Base-by-base conservation (phyloP, 2,888 invertebrate species). In the Lycophotia porphyrea region DNA sequence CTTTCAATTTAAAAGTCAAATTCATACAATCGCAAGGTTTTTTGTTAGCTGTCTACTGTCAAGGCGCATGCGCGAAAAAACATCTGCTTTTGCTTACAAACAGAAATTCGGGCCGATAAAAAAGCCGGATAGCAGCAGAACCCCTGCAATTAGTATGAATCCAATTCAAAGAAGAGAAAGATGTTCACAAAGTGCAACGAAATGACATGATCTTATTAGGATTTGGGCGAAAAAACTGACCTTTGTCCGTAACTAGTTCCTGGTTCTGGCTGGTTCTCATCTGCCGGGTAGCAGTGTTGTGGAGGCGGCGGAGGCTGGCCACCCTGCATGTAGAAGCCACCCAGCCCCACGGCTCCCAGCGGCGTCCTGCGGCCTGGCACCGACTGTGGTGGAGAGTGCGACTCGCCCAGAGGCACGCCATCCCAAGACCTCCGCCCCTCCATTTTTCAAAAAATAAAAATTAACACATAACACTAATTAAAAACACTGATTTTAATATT, bases 271-370 rank as follows among this genome's bases (percentile, higher is more conserved):
- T 98, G 98, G 92, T 98, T 98, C 93, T 98, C 98, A 91, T 98
- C 98, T 9, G 98, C 97, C 92, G 95, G 96, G 78, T 95, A 96
- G 91, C 94, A 97, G 94, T 90, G 97, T 91, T 97, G 97, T 55
- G 96, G 97, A 82, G 95, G 94, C 47, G 93, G 94, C 88, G 95
- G 95, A 84, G 96, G 95, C 92, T 97, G 96, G 71, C 97, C 97
- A 80, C 97, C 97, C 92, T 98, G 98, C 93, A 98, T 98, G 94
- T 98, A 98, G 94, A 98, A 98, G n/a, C 98, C 98, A 39, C 98
- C 98, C 44, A 98, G 96, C 27, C 98, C 98, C 39, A 98, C 98
- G 11, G 98, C 98, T 21, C 98, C 98, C 73, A 98, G 94, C 42
- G 98, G 98, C 52, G 98, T 98, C 89, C 98, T 95, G 85, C 98